phyloP scores from a whole-genome alignment of 2,797 vertebrate genomes.

The Paratrypauchen microcephalus region DNA sequence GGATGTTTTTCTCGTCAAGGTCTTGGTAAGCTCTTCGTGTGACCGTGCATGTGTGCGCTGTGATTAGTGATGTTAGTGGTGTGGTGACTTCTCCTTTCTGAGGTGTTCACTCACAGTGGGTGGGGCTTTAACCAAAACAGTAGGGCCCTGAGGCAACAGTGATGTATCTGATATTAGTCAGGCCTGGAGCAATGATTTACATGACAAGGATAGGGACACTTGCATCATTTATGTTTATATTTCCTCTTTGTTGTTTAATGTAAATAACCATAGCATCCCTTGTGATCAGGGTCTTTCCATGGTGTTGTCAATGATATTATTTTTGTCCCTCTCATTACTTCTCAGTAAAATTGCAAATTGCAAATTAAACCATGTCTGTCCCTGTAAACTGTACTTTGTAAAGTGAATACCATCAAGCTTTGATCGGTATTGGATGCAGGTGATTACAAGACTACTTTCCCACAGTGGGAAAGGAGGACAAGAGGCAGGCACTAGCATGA shows the following conservation, averaged over 20 bases:
- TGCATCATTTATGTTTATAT: conserved; percentile 9
- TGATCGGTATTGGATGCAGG: background rate
- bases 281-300: background rate
- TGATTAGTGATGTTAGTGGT: conserved; percentile 57
- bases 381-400: background rate
- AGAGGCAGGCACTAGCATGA: background rate
- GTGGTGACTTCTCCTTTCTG: conserved; percentile 76
- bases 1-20: conserved; percentile 15
- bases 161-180: conserved; percentile 95
- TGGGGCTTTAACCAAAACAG: conserved; percentile 90
- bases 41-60: conserved; percentile 45
- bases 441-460: conserved; percentile 1
- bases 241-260: conserved; percentile 16
- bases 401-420: background rate
- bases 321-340: background rate
- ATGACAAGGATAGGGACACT: conserved; percentile 62
- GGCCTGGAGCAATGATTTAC: conserved; percentile 93
- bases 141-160: conserved; percentile 92
- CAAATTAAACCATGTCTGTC: background rate
- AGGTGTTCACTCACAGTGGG: conserved; percentile 86
- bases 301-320: background rate
- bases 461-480: background rate
- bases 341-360: background rate
- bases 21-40: conserved; percentile 33
- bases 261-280: conserved; percentile 17